Evolutionary conservation across 2,113 vertebrate species (phyloP).

Genomic region (Arizona elegans): DNA sequence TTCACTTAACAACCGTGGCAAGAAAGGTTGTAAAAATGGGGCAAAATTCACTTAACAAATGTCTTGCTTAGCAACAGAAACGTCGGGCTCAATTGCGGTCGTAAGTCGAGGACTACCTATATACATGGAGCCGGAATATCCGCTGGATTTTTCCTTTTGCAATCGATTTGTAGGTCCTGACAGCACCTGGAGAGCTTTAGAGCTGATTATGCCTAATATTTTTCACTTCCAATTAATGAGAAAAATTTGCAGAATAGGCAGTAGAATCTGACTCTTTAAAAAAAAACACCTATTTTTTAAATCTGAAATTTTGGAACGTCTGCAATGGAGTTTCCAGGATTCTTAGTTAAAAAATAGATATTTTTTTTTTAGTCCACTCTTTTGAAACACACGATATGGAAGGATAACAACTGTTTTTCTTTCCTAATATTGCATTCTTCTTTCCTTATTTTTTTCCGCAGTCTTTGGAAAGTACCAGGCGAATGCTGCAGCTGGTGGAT

Average conservation of each 20-base stretch:
- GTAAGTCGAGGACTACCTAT: too few relatives aligned
- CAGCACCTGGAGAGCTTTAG: not conserved
- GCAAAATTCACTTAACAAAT: too few relatives aligned
- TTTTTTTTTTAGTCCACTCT: not conserved
- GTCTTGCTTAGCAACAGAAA: too few relatives aligned
- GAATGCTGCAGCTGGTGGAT: constrained; percentile 74
- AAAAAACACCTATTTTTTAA: not conserved
- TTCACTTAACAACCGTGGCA: too few relatives aligned
- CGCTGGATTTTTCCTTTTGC: not conserved
- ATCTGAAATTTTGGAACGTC: not conserved
- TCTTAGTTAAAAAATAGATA: not conserved
- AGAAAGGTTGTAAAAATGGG: too few relatives aligned
- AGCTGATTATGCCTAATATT: not conserved
- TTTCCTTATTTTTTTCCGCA: constrained; percentile 32
- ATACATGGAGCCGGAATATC: not conserved
- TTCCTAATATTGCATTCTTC: not conserved
- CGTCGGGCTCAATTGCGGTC: too few relatives aligned
- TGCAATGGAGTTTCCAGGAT: not conserved
- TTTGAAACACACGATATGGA: not conserved
- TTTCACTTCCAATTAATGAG: not conserved
- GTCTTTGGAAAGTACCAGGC: constrained; percentile 77
- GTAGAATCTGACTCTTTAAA: too few relatives aligned
- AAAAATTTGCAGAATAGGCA: not conserved
- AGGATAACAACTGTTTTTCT: not conserved
- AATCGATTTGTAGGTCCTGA: not conserved